Percentiles rank a stretch among this genome's conserved stretches.
Evolutionary conservation across 2,113 vertebrate genomes (phyloP).

Genomic region (Cyrtonyx montezumae): DNA sequence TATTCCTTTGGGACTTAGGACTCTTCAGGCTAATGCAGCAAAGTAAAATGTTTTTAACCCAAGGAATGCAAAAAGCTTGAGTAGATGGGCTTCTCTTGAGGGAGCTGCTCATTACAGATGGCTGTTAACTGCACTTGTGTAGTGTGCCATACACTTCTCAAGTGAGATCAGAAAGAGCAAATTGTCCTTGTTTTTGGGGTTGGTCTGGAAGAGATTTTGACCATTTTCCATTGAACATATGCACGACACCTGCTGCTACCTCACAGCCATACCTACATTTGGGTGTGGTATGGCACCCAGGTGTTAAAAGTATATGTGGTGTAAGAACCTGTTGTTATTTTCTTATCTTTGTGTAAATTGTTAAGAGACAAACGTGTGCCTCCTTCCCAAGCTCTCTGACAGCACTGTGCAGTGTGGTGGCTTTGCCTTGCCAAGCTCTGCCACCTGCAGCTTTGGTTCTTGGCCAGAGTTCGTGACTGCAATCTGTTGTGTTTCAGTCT

Average conservation of each 20-base stretch:
- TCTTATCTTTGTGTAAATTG: not conserved
- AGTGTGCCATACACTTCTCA: not conserved
- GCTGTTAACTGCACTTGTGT: not conserved
- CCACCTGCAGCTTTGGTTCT: slow-evolving; percentile 57
- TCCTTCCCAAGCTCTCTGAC: not conserved
- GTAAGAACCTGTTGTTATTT: not conserved
- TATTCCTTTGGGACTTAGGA: not conserved
- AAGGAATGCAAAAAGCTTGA: not conserved
- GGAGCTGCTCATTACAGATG: not conserved
- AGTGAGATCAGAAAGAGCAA: not conserved
- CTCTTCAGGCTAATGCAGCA: slow-evolving; percentile 8
- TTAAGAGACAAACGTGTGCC: not conserved
- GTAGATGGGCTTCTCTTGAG: not conserved
- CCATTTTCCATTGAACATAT: not conserved
- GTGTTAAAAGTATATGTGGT: not conserved
- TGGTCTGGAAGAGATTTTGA: not conserved
- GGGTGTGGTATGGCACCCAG: not conserved
- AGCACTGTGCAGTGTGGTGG: not conserved
- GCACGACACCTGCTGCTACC: not conserved
- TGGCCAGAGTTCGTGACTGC: slow-evolving; percentile 49
- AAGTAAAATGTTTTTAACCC: slow-evolving; percentile 41
- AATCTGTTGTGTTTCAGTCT: slow-evolving; percentile 45
- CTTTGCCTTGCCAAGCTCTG: slow-evolving; percentile 32
- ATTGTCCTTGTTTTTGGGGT: not conserved
- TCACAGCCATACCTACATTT: not conserved